phyloP scores from a whole-genome alignment of 2,113 vertebrate species.

The Cervus canadensis region DNA sequence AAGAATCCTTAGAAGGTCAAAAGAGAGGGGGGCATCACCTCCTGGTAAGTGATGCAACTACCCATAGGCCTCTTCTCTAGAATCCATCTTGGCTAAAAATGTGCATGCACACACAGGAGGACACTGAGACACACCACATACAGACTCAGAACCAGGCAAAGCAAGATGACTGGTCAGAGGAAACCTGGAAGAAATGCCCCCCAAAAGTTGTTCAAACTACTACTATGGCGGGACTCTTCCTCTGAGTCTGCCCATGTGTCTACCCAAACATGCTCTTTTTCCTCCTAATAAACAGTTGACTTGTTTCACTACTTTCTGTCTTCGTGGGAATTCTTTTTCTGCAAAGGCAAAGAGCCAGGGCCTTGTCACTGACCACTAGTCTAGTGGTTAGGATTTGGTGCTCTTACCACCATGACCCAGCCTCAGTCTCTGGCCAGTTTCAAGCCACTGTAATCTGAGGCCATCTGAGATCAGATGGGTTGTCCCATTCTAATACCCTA shows the following conservation, averaged over 20 bases:
- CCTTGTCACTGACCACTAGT: neutral
- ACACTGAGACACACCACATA: neutral
- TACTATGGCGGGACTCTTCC: neutral
- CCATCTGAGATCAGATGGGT: neutral
- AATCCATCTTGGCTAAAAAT: neutral
- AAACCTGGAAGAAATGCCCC: neutral
- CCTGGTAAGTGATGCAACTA: neutral
- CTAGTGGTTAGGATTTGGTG: neutral
- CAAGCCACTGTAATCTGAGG: neutral
- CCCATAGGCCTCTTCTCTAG: neutral
- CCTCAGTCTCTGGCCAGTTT: neutral
- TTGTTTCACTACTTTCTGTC: neutral
- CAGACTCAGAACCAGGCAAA: neutral
- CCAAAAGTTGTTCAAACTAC: neutral
- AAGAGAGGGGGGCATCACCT: neutral
- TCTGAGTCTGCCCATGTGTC: neutral
- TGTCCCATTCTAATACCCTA: neutral
- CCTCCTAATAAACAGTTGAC: neutral
- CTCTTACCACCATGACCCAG: neutral
- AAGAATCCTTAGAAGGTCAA: neutral
- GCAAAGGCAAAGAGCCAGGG: neutral
- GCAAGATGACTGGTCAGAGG: neutral
- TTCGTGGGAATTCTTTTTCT: neutral
- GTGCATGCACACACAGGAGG: neutral
- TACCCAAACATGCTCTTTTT: neutral